Base-by-base conservation (phyloP, 2,888 invertebrate genomes). In the Papilio gigon region DNA sequence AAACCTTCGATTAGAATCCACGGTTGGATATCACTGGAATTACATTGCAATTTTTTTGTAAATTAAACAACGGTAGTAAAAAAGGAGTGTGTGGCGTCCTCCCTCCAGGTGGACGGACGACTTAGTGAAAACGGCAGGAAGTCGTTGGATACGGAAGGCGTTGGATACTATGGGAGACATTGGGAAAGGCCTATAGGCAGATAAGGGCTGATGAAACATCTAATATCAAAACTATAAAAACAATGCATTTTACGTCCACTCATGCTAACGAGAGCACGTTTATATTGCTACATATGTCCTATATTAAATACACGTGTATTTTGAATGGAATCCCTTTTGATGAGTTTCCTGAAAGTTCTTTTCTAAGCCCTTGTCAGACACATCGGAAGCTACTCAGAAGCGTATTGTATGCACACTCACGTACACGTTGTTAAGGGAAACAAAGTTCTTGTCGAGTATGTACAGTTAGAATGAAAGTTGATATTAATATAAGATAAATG, bases 281-380 rank as follows among this genome's bases (percentile, higher is more conserved):
- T 17, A 53, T 12, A 17, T 53, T 53, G 30, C 27, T 27, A n/a
- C 12, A 9, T 53, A 53, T 5, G 53, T 53, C 12, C 47, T 22
- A 11, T 42, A 17, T 42, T 42, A 42, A n/a, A 17, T 50, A 50
- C 9, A 58, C 25, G 42, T 22, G 27, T 42, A 25, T 35, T 60
- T 40, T 66, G 35, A 60, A 66, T 60, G 20, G 47, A 61, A 44
- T 50, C 50, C 14, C 50, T 27, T 67, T 53, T 67, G 66, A 60
- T 61, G 50, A 67, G 60, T 67, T 67, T 67, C 66, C 60, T 67
- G 60, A 40, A 67, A 67, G 50, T 67, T 67, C 35, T 50, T 37
- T 50, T 25, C 33, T 61, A 61, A 67, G 60, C 60, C 47, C 25
- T 37, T 67, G 60, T 60, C 27, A 27, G 40, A 67, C 50, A 40